Percentiles rank a stretch among this genome's conserved stretches.
Conservation (phyloP, 2,113 vertebrate genomes). For the Hippoglossus stenolepis region DNA sequence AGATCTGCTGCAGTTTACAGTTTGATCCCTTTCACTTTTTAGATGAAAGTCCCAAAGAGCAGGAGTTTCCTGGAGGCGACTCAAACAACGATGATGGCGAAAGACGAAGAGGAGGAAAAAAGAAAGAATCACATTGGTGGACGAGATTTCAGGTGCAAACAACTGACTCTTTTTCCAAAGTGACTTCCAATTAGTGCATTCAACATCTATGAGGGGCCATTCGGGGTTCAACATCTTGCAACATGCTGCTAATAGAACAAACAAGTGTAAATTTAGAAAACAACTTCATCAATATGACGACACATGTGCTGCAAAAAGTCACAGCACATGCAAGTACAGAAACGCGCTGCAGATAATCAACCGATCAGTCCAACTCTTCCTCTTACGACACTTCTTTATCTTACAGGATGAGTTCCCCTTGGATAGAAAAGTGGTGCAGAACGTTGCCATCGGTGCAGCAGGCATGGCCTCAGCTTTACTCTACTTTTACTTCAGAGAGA, state of each 20-base stretch:
- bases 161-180: background rate
- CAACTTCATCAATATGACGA: no score
- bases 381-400: background rate
- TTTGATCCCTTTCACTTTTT: background rate
- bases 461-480: background rate
- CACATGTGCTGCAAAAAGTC: no score
- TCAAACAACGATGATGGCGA: background rate
- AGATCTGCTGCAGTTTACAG: background rate
- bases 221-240: no score
- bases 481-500: background rate
- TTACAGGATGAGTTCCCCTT: background rate
- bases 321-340: background rate
- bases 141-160: background rate
- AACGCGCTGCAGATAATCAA: no score
- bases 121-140: background rate
- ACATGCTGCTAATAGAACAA: no score
- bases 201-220: no score
- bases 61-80: background rate
- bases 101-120: background rate
- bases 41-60: background rate
- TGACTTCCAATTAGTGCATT: no score
- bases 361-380: no score
- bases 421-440: background rate
- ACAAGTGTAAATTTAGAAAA: no score
- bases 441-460: background rate